Base-by-base conservation (phyloP, 2,888 invertebrate species). In the Noctua janthina region DNA sequence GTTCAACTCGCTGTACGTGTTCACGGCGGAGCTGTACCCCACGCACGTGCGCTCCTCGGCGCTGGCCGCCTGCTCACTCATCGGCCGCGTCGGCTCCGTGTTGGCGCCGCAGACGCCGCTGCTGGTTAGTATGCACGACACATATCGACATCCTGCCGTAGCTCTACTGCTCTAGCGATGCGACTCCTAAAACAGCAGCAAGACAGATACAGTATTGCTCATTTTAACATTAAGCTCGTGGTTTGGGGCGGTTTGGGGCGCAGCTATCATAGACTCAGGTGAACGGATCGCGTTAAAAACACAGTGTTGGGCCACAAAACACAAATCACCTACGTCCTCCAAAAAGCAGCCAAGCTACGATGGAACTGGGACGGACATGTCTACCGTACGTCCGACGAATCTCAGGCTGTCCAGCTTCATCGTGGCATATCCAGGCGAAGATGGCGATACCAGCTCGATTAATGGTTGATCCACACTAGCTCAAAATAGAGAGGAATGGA, bases 21-120 rank as follows among this genome's bases (percentile, higher is more conserved):
- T 97, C 93, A 98, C 98, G 62, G 97, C 98, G 66, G 98, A 98
- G 94, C 96, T 98, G 94, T 98, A 98, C 93, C 98, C 98, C 17
- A 98, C 98, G 71, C 96, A 96, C 83, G 94, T 97, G 75, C 97
- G 98, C 78, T 97, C 98, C 91, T 98, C 98, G 35, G 96, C 98
- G 87, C 96, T 98, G 72, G 97, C 98, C 8, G 97, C 98, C 73
- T 98, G 98, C 93, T 98, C 98, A 72, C 98, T 98, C 96, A 97
- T 98, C 87, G 98, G 98, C 68, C 96, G 98, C 23, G 88, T 98
- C 80, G 98, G 98, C 23, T 98, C 98, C 29, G 97, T 98, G 92
- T 93, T 98, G 76, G 98, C 98, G 51, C 98, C 98, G 62, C 98
- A 98, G 94, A 98, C 98, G 20, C 98, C 98, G 29, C 94, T 98